Evolutionary conservation across 23 tunicate genomes (phyloP), one percentile per base, ranked within the genome.

Genomic region (Ciona savignyi): DNA sequence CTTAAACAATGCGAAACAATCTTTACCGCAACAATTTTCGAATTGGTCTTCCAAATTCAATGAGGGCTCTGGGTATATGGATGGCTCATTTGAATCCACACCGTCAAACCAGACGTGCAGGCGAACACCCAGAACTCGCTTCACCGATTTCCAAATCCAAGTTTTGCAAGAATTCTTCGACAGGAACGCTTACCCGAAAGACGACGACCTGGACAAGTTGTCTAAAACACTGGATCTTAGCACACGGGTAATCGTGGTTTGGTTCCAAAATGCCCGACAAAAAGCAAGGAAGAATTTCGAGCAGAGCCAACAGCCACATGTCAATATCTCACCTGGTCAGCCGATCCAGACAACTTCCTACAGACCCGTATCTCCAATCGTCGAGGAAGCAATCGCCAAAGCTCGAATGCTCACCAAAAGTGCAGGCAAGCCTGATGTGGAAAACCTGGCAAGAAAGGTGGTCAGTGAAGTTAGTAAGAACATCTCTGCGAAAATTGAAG

Each of bases 261-360:
- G 97, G 97, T 90, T 90, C 65, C 97, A 90, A 72, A 90, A 90
- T 56, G 97, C 97, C 9, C 82, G 97, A 21, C 97, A 90, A 63
- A 90, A 90, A 49, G 97, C 97, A 33, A 68, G 97, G 32, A 90
- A 84, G 70, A 76, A 79, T 28, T 75, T 62, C 65, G 97, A 90
- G 63, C 82, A 85, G 71, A 82, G 75, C 32, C 97, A 90, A 66
- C 72, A 48, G 33, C 35, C 73, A 1, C 77, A 61, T 6, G 42
- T 19, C 11, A 26, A 27, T 20, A 21, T 30, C 42, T 30, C 60
- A 29, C 64, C 74, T 1, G 68, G 63, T 24, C 20, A 33, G 61
- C n/a, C n/a, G n/a, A 30, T 42, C 27, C 65, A 15, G 24, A 28
- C 78, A 33, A 33, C 25, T 22, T 19, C 73, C 71, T 29, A 9